Conservation (phyloP, 2,888 invertebrate genomes). For the Drosophila koepferae region DNA sequence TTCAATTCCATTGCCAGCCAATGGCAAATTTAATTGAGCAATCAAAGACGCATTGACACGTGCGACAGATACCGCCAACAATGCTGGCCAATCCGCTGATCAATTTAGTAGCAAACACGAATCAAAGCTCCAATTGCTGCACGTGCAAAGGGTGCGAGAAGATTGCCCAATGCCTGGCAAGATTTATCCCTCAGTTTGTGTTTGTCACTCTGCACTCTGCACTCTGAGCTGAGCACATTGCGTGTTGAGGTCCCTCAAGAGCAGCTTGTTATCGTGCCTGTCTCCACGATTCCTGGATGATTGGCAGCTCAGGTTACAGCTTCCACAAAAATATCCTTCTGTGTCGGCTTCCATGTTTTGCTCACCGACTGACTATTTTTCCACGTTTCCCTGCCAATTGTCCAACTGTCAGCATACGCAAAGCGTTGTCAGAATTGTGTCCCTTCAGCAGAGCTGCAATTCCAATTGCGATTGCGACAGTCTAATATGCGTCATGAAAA, state of each 20-base stretch:
- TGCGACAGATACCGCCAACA: slow-evolving; percentile 47
- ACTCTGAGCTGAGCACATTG: not conserved
- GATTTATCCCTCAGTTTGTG: slow-evolving; percentile 72
- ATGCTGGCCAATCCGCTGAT: slow-evolving; percentile 46
- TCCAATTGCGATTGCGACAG: slow-evolving; percentile 26
- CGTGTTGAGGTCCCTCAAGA: slow-evolving; percentile 18
- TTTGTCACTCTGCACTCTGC: slow-evolving; percentile 72
- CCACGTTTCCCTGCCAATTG: slow-evolving; percentile 44
- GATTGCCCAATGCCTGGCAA: slow-evolving; percentile 36
- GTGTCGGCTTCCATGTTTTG: slow-evolving; percentile 34
- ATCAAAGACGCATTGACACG: slow-evolving; percentile 77
- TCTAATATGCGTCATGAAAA: not conserved
- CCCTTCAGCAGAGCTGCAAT: slow-evolving; percentile 32
- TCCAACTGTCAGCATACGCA: slow-evolving; percentile 49
- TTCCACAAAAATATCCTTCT: slow-evolving; percentile 31
- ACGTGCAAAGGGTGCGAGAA: slow-evolving; percentile 39
- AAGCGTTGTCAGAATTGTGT: slow-evolving; percentile 47
- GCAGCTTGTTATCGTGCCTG: slow-evolving; percentile 73
- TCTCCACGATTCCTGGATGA: slow-evolving; percentile 60
- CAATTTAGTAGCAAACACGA: slow-evolving; percentile 35
- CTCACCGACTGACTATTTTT: slow-evolving; percentile 42
- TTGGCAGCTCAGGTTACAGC: slow-evolving; percentile 74
- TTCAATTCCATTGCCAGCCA: slow-evolving; percentile 63
- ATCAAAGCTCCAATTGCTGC: slow-evolving; percentile 64
- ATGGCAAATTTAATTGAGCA: slow-evolving; percentile 82